Percentiles rank a stretch among this genome's conserved stretches.
Conservation (phyloP, 2,888 invertebrate genomes). For the Lampropteryx suffumata region DNA sequence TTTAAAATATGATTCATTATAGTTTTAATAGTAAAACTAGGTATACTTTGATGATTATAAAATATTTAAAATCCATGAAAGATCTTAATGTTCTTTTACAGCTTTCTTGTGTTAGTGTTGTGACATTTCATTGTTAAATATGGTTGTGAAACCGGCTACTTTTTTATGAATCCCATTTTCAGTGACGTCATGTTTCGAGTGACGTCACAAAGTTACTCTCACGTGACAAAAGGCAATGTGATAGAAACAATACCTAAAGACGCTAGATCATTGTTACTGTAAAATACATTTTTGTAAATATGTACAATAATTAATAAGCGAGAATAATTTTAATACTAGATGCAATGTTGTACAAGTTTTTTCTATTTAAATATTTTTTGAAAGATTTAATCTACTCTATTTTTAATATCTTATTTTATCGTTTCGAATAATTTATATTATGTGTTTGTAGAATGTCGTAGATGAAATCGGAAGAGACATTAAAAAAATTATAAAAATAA, state of each 20-base stretch:
- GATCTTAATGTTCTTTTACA: constrained; percentile 30
- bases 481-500: constrained; percentile 80
- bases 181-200: constrained; percentile 19
- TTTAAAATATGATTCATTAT: too few species aligned
- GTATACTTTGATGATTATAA: too few species aligned
- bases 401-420: constrained; percentile 80
- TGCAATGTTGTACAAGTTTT: constrained; percentile 81
- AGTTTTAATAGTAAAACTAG: too few species aligned
- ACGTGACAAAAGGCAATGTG: constrained; percentile 65
- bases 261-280: constrained; percentile 82
- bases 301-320: constrained; percentile 78
- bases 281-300: constrained; percentile 80
- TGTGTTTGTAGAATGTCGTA: constrained; percentile 79
- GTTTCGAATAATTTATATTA: constrained; percentile 81
- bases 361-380: constrained; percentile 78
- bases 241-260: constrained; percentile 81
- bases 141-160: constrained; percentile 64
- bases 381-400: constrained; percentile 81
- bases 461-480: constrained; percentile 74
- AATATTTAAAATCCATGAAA: too few species aligned
- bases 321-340: constrained; percentile 76
- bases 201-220: constrained; percentile 22
- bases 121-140: constrained; percentile 48
- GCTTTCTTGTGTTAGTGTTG: constrained; percentile 41
- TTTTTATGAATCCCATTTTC: constrained; percentile 27